Evolutionary conservation across 2,888 invertebrate species (phyloP).

Genomic region (Nowickia ferox): DNA sequence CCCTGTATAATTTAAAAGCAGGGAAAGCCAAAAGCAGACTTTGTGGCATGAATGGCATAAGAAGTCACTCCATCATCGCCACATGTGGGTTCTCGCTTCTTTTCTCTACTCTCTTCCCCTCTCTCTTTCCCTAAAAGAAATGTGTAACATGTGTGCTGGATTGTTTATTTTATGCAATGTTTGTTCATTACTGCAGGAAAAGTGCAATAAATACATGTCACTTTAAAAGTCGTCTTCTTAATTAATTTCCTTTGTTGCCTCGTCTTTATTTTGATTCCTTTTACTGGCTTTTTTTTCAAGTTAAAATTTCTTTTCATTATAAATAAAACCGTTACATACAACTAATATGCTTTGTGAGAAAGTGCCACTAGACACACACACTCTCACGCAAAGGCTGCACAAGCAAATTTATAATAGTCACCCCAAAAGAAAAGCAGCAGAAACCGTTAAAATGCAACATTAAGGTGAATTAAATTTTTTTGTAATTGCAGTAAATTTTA

Average conservation of each 20-base stretch:
- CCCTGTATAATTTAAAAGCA: background rate
- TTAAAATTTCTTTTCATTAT: slow-evolving; percentile 17
- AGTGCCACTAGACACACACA: too few species aligned
- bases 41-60: background rate
- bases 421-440: background rate
- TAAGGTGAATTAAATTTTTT: background rate
- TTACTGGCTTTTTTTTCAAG: background rate
- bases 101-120: background rate
- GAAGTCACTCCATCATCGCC: background rate
- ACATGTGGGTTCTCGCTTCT: background rate
- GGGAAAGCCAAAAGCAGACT: background rate
- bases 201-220: slow-evolving; percentile 32
- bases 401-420: slow-evolving; percentile 4
- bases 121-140: background rate
- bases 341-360: background rate
- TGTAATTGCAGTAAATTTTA: background rate
- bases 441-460: background rate
- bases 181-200: slow-evolving; percentile 22
- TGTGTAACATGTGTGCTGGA: background rate
- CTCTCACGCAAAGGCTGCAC: too few species aligned
- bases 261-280: background rate
- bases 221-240: slow-evolving; percentile 31
- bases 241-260: slow-evolving; percentile 23
- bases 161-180: slow-evolving; percentile 25
- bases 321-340: background rate